Evolutionary conservation across 1,140 invertebrate genomes (phyloP), one percentile per base, ranked within the genome.

Genomic region (Drosophila funebris): DNA sequence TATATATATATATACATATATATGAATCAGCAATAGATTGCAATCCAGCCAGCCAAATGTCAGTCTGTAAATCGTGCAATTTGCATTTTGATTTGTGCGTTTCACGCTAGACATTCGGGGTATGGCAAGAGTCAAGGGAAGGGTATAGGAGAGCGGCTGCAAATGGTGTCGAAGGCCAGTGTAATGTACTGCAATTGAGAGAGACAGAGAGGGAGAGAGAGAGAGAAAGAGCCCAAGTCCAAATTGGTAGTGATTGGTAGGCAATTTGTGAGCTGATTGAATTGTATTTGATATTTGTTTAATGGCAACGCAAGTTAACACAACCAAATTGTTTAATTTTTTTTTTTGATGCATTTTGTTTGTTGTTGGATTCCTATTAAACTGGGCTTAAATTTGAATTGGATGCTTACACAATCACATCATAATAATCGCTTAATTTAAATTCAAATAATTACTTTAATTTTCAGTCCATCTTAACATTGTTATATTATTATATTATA

Each of bases 31-130:
- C 11, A 39, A 70, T 60, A 58, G 68, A 63, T 77, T 64, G 74
- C 53, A 58, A 53, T 50, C 58, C 37, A 9, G 36, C 24, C 7
- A 7, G 39, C 36, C 44, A 63, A 64, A 44, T 58, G 76, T 60
- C 70, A 67, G 78, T 16, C 79, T 75, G 72, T 83, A 83, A 85
- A 85, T 87, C 69, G 69, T 16, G 41, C 57, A 74, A 77, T 85
- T 87, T 85, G 82, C 70, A 85, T 81, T 75, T 85, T 77, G 77
- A 78, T 87, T 78, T 85, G 81, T 77, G 61, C 79, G 63, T 78
- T 63, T 62, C 29, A 53, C 13, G 67, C 79, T 82, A 83, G 78
- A 74, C 78, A 67, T 8, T 72, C 1, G 14, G 8, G 14, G 41
- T 11, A 3, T 22, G 41, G 11, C 13, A n/a, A 20, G n/a, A 14